A percentile compares a stretch with the other conserved stretches of the same genome.
These are phyloP conservation scores for Cotesia chilonis DNA, from an alignment of 1,140 invertebrate genomes.

Conservation along the genomic window DNA sequence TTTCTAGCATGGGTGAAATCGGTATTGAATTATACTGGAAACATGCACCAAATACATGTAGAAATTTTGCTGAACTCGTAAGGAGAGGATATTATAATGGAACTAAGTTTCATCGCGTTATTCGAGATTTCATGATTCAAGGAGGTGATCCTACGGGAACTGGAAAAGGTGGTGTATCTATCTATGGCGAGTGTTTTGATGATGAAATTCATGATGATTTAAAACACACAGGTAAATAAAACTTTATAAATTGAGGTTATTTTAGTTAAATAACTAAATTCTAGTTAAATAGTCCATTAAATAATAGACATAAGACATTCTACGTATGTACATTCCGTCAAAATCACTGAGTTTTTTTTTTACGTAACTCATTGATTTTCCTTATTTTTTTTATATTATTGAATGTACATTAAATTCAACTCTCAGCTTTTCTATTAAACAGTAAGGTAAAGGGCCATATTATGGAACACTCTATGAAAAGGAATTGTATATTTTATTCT, in stretches of 20 bases:
- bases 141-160: constrained; percentile 94
- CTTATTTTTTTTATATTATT: too few species aligned
- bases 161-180: constrained; percentile 93
- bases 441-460: not conserved
- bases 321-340: too few species aligned
- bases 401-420: too few species aligned
- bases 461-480: not conserved
- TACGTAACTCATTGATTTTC: too few species aligned
- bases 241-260: not conserved
- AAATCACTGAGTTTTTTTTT: too few species aligned
- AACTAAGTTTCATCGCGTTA: constrained; percentile 96
- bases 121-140: constrained; percentile 98
- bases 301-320: too few species aligned
- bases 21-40: constrained; percentile 97
- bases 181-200: constrained; percentile 94
- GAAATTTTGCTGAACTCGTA: constrained; percentile 95
- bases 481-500: constrained; percentile 4
- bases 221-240: constrained; percentile 84
- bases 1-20: constrained; percentile 90
- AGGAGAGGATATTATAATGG: constrained; percentile 95
- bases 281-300: too few species aligned
- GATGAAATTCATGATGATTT: constrained; percentile 96
- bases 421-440: too few species aligned
- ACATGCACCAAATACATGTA: constrained; percentile 93
- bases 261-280: too few species aligned